Base-by-base conservation (phyloP, 1,140 invertebrate species). In the Formica exsecta region DNA sequence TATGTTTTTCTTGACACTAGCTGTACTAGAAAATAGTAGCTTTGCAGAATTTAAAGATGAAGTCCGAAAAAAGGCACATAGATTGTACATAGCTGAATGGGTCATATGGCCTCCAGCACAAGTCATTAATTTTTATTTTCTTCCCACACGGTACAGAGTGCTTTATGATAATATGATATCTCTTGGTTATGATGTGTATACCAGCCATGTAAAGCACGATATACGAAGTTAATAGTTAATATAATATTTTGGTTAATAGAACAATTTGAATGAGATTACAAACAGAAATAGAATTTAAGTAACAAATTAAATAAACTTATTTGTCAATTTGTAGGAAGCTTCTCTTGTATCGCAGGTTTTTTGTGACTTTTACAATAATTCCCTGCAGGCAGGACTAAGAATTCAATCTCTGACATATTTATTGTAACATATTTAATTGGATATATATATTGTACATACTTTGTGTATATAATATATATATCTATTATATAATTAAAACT, bases 151-250 rank as follows among this genome's bases (percentile, higher is more conserved):
- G 92, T 99, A 97, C 94, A 96, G 98, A 92, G 98, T 99, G 29
- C 95, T 99, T 13, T 99, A 98, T 95, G 98, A 99, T 93, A 99
- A 98, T 94, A 96, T 96, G 8, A 97, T 99, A 92, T 98, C 98
- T 36, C 95, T 99, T 92, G 97, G 98, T 11, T 99, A 98, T 95
- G 98, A 99, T 94, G 95, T 98, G 62, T 99, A 98, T 92, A 98
- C 98, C n/a, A 98, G 98, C 36, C 97, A 98, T 94, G 97, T 99
- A n/a, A 98, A 98, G 94, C 96, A 98, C 85, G 92, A 95, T 74
- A 57, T n/a, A 68, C 44, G 88, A 85, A 62, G 0, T 19, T 38
- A 36, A 41, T 29, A 80, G 48, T 25, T 62, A 11, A 59, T 19
- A 44, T 11, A 7, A 0, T 44, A 57, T n/a, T 36, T 73, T 44